A percentile compares a stretch with the other conserved stretches of the same genome.
Evolutionary conservation across 2,113 vertebrate genomes (phyloP).

Genomic region (Eulemur macaco): DNA sequence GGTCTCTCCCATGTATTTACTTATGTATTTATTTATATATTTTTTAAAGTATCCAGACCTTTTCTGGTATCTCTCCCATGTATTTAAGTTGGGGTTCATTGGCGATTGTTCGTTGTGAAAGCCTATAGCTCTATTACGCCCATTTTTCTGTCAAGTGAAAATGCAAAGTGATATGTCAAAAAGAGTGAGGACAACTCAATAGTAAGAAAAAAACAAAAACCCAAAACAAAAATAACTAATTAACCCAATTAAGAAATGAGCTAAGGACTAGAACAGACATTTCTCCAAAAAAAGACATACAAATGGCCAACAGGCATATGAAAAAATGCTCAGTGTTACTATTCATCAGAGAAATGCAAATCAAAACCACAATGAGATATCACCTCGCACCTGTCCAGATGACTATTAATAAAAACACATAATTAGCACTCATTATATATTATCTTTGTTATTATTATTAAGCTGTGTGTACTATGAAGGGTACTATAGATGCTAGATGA

Average conservation of each 20-base stretch:
- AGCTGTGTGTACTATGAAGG: neutral
- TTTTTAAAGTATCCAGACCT: no score
- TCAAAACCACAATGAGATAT: neutral
- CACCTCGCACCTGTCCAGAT: neutral
- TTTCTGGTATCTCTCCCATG: no score
- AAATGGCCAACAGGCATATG: neutral
- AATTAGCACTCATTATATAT: constrained; percentile 18
- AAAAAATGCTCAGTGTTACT: neutral
- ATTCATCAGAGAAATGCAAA: neutral
- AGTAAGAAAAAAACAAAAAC: neutral
- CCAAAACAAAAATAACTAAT: neutral
- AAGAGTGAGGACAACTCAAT: neutral
- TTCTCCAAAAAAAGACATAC: neutral
- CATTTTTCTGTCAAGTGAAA: neutral
- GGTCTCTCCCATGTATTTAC: neutral
- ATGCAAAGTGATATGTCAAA: neutral
- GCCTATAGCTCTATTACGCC: neutral
- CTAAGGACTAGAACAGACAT: neutral
- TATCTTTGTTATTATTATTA: constrained; percentile 4
- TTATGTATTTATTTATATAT: no score
- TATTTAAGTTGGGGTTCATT: neutral
- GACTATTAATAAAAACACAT: neutral
- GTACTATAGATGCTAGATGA: neutral
- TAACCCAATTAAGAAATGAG: neutral
- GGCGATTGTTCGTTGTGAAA: neutral